Evolutionary conservation across 2,888 invertebrate species (phyloP), one percentile per base, ranked within the genome.

Genomic region (Yponomeuta malinellus): DNA sequence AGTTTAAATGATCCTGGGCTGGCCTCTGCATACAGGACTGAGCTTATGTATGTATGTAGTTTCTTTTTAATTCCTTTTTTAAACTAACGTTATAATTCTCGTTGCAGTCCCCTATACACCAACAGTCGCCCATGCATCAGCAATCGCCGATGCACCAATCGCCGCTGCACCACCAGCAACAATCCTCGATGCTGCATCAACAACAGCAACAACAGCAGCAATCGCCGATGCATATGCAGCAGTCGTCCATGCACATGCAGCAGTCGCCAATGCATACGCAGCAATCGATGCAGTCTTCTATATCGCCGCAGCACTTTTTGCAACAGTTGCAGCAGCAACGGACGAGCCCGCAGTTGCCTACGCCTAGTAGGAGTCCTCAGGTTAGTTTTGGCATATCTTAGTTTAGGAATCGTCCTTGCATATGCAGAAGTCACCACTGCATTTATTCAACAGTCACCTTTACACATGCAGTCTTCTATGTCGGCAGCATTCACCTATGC

Each of bases 291-390:
- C 73, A 73, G 68, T 69, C 74, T 65, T 72, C 84, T 67, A 84
- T 84, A 83, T 83, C 84, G 69, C 85, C 84, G 70, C 84, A 84
- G 43, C 71, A 73, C 68, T 86, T 85, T 73, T 72, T 87, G 71
- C 87, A 86, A 70, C 87, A 92, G 74, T 76, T 90, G 72, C 92
- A 91, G 77, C 87, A 88, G 37, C 91, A 91, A 74, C 84, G 91
- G 74, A 90, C 92, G 1, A 92, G 91, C 74, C 92, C 92, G 33
- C 92, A 92, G 75, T 73, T 92, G 72, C 91, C 92, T 5, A 88
- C 91, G 52, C 92, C 92, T 1, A 92, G 92, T 76, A 84, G 92
- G 5, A 92, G 92, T 75, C 92, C 92, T 43, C 92, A 92, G 87
- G 92, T 90, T 75, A 70, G 72, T 73, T 33, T 10, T 67, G 31